Evolutionary conservation across 1,140 invertebrate genomes (phyloP).

Genomic region (Drosophila willistoni): DNA sequence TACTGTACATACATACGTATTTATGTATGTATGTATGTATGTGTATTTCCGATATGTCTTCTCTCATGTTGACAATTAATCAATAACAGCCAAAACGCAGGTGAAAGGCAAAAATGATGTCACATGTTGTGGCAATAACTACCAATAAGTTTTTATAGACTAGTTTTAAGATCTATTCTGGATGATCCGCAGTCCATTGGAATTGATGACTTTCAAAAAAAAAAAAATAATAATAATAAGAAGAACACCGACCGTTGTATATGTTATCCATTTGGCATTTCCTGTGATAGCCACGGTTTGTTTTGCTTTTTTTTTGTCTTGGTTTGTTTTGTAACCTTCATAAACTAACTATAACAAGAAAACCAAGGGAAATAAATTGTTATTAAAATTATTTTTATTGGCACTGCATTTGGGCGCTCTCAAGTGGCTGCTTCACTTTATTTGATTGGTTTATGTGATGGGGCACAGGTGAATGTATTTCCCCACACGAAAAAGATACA

Average conservation of each 20-base stretch:
- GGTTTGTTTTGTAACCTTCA: neutral
- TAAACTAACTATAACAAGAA: neutral
- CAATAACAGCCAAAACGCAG: conserved; percentile 48
- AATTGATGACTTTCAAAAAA: neutral
- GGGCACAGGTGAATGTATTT: conserved; percentile 73
- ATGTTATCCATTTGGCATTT: conserved; percentile 21
- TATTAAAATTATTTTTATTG: conserved; percentile 59
- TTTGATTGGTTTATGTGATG: conserved; percentile 17
- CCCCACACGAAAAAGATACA: conserved; percentile 54
- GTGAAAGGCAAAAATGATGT: conserved; percentile 77
- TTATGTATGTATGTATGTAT: conserved; percentile 12
- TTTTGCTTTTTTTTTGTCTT: neutral
- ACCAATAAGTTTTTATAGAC: conserved; percentile 1
- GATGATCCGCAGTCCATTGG: neutral
- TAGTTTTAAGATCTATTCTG: conserved; percentile 2
- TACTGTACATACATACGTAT: neutral
- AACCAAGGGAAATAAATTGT: conserved; percentile 19
- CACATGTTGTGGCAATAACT: conserved; percentile 51
- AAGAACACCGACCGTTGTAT: neutral
- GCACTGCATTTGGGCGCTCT: conserved; percentile 51
- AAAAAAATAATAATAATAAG: neutral
- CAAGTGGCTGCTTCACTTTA: conserved; percentile 53
- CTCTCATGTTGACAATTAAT: conserved; percentile 12
- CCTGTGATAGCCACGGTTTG: conserved; percentile 31
- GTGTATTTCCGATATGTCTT: conserved; percentile 8